Evolutionary conservation across 2,113 vertebrate genomes (phyloP), one percentile per base, ranked within the genome.

Genomic region (Scomber scombrus): DNA sequence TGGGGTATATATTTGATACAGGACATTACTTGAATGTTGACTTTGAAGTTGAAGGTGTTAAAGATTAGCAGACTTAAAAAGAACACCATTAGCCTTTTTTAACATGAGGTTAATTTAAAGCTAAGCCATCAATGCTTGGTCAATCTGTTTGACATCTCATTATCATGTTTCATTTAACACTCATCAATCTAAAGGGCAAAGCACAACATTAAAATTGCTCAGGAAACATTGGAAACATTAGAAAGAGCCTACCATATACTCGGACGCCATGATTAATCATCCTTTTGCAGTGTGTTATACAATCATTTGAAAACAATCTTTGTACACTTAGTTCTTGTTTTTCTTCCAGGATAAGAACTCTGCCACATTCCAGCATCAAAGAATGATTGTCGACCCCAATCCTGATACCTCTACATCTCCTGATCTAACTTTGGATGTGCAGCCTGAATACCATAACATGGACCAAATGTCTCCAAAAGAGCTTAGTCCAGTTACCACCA

Each of bases 321-420:
- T 54, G 8, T 57, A 23, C 13, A 46, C 16, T 45, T 2, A 14
- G 7, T 47, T n/a, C 3, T 0, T 71, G 2, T 74, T 2, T 85
- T 68, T 90, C 29, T 86, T 76, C 34, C 55, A 95, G 95, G 94
- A 94, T 45, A 87, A 90, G n/a, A 75, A 23, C 68, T 84, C 54
- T 49, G 45, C 23, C 18, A 15, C 23, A 2, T 85, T 91, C 75
- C 56, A 82, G 45, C 63, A 72, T 54, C 69, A 85, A 54, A 89
- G 71, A 70, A 46, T 34, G 29, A 51, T 49, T 21, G 45, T 60
- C 18, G 81, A 78, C 21, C 82, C 86, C 34, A 87, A 54, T 52
- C 58, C 78, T 78, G 76, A 68, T 57, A 50, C 88, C 63, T 40
- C 71, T 18, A 66, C 60, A 72, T 46, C 55, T 57, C 62, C 75